Conservation (phyloP, 2,797 vertebrate species). For the Aselliscus stoliczkanus region DNA sequence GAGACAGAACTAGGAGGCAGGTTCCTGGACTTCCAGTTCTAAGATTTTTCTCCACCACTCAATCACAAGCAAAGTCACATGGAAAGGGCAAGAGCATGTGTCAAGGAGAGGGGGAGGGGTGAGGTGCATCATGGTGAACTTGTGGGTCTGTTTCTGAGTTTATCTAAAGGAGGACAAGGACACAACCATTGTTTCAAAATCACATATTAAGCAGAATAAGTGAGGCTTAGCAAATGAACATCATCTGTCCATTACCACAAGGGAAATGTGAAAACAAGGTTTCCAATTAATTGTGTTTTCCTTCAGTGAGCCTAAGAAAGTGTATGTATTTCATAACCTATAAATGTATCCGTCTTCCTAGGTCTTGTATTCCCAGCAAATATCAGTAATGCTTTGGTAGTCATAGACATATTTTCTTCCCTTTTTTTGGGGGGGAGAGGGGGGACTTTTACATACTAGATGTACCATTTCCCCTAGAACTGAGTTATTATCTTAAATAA, state of each 20-base stretch:
- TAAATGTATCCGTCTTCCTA: neutral
- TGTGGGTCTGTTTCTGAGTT: neutral
- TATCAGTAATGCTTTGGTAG: neutral
- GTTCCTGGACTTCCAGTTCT: neutral
- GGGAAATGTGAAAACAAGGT: neutral
- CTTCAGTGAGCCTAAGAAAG: neutral
- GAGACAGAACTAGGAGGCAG: neutral
- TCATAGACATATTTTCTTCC: neutral
- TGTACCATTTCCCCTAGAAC: neutral
- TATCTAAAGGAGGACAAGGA: neutral
- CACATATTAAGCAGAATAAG: neutral
- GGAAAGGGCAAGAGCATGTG: neutral
- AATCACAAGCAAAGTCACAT: neutral
- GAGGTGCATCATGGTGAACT: neutral
- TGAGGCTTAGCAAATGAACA: neutral
- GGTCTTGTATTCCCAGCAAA: neutral
- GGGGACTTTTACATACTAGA: neutral
- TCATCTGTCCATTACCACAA: neutral
- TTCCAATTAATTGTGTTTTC: neutral
- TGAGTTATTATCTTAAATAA: slow-evolving; percentile 39
- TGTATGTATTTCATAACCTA: neutral
- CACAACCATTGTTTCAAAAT: neutral
- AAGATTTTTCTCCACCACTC: neutral
- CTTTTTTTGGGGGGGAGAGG: neutral
- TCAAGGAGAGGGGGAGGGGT: neutral